Conservation (phyloP, 2,888 invertebrate species). For the Sinodicranocentrus sp. region DNA sequence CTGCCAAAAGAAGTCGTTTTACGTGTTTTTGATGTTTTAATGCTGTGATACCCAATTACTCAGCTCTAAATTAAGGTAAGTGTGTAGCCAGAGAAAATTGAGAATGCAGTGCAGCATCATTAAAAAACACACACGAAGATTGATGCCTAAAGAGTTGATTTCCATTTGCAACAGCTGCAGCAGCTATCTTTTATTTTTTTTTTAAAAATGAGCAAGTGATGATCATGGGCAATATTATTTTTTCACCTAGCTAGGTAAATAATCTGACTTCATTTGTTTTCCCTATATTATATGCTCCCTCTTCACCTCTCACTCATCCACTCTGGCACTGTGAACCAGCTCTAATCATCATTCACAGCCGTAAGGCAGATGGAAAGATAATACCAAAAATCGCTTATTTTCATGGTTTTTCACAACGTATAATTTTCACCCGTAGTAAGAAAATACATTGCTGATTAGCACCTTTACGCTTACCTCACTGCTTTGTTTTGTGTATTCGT, state of each 20-base stretch:
- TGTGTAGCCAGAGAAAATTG: constrained; percentile 20
- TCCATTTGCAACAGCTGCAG: constrained; percentile 57
- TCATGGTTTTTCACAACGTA: constrained; percentile 52
- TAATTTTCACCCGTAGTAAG: constrained; percentile 55
- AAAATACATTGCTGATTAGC: constrained; percentile 60
- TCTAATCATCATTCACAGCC: constrained; percentile 54
- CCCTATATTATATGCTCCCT: not conserved
- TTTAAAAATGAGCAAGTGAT: constrained; percentile 44
- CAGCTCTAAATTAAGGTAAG: constrained; percentile 33
- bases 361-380: constrained; percentile 60
- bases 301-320: not conserved
- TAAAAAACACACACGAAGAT: constrained; percentile 62
- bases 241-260: constrained; percentile 33
- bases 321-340: not conserved
- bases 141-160: constrained; percentile 35
- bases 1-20: not conserved
- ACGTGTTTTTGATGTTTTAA: constrained; percentile 32
- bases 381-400: constrained; percentile 61
- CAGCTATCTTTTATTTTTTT: not conserved
- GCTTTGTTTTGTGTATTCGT: constrained; percentile 1
- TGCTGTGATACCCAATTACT: constrained; percentile 38
- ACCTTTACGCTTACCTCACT: constrained; percentile 22
- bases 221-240: constrained; percentile 51
- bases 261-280: constrained; percentile 48
- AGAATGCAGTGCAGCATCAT: constrained; percentile 42